Evolutionary conservation across 2,797 vertebrate genomes (phyloP).

Genomic region (Phoeniculus purpureus): DNA sequence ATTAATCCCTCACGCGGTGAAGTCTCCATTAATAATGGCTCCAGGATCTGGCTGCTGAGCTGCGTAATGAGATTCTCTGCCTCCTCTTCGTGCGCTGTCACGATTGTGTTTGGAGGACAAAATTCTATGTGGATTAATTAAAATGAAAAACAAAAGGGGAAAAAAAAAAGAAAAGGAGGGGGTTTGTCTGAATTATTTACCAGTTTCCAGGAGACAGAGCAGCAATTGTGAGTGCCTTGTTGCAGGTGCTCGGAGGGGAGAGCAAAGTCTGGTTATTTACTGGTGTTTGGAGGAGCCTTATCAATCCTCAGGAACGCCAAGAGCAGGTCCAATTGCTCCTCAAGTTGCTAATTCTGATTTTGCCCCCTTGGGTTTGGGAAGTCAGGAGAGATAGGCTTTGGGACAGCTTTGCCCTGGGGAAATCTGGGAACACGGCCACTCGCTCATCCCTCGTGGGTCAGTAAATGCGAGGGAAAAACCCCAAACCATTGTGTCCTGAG

Average conservation of each 20-base stretch:
- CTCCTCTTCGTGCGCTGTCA: constrained; percentile 43
- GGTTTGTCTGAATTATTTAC: constrained; percentile 70
- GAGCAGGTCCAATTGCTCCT: neutral
- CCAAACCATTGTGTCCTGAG: neutral
- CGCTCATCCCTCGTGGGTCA: neutral
- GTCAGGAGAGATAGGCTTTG: neutral
- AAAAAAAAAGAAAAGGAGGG: neutral
- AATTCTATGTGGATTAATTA: constrained; percentile 73
- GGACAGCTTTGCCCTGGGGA: neutral
- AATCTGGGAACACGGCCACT: neutral
- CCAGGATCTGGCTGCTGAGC: constrained; percentile 1
- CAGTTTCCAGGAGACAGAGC: constrained; percentile 57
- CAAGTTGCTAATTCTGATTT: neutral
- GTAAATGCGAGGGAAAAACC: neutral
- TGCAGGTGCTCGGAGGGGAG: constrained; percentile 37
- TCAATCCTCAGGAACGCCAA: neutral
- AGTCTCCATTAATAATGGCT: constrained; percentile 44
- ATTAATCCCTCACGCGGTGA: constrained; percentile 24
- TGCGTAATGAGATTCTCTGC: constrained; percentile 40
- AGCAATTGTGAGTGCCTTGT: constrained; percentile 6
- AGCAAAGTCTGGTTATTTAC: neutral
- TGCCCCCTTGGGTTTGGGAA: neutral
- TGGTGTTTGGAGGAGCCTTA: neutral
- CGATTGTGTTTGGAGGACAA: constrained; percentile 28
- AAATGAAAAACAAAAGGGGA: constrained; percentile 56